Percentiles rank a stretch among this genome's conserved stretches.
phyloP scores from a whole-genome alignment of 2,797 vertebrate species.

The Danio kyathit region DNA sequence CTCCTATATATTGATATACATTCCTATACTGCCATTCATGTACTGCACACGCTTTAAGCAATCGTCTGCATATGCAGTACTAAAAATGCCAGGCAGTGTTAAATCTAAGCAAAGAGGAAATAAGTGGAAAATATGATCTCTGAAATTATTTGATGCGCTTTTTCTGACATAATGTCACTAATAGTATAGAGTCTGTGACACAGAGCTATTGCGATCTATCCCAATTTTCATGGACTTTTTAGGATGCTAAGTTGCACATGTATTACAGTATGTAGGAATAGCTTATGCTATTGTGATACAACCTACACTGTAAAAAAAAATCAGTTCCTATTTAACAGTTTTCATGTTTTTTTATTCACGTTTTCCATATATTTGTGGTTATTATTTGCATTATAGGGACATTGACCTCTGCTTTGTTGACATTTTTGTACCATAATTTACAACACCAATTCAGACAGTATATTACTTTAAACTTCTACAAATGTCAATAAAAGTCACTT shows the following conservation, averaged over 20 bases:
- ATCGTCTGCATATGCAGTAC: background rate
- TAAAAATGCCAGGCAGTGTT: background rate
- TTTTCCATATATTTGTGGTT: no score
- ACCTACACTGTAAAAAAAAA: no score
- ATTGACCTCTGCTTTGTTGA: no score
- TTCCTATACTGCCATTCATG: no score
- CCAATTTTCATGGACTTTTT: background rate
- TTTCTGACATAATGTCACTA: background rate
- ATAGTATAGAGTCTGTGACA: background rate
- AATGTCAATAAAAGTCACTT: no score
- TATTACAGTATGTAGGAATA: background rate
- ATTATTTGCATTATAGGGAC: no score
- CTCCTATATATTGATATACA: no score
- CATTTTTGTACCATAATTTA: no score
- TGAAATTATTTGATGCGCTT: background rate
- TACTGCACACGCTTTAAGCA: background rate
- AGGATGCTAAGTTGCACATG: background rate
- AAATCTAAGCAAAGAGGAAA: background rate
- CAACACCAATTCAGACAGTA: no score
- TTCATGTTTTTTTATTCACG: no score
- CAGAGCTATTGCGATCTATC: background rate
- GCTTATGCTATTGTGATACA: conserved; percentile 4
- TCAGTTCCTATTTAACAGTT: no score
- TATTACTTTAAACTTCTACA: no score
- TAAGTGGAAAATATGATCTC: background rate